These are phyloP conservation scores for Cinclus cinclus DNA, from an alignment of 2,113 vertebrate species.

Conservation along the genomic window DNA sequence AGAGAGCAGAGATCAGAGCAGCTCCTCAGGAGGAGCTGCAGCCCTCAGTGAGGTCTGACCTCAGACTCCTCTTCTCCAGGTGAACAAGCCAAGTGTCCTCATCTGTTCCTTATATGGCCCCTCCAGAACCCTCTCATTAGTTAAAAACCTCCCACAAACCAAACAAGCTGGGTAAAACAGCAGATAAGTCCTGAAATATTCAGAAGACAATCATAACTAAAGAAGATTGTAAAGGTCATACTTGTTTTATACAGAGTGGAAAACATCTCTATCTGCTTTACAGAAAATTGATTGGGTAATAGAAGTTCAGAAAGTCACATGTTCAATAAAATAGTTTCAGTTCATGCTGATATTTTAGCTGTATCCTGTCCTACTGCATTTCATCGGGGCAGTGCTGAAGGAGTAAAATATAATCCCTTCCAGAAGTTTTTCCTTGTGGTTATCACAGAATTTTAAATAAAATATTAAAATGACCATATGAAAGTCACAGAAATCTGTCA, in stretches of 20 bases:
- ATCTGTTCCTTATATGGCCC: not conserved
- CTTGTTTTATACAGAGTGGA: not conserved
- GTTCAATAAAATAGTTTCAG: not conserved
- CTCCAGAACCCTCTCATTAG: not conserved
- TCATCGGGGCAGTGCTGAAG: not conserved
- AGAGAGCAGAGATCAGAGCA: not conserved
- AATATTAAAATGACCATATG: not conserved
- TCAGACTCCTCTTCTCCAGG: not conserved
- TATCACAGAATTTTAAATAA: not conserved
- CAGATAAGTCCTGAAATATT: not conserved
- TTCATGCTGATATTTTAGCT: not conserved
- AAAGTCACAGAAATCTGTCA: not conserved
- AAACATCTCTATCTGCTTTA: not conserved
- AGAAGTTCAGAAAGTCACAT: not conserved
- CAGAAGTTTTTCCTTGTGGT: not conserved
- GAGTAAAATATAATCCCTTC: not conserved
- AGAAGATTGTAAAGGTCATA: not conserved
- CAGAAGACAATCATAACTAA: not conserved
- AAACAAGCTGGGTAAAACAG: not conserved
- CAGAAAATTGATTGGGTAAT: not conserved
- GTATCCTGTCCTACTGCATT: not conserved
- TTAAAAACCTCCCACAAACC: not conserved
- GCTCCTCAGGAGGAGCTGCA: not conserved
- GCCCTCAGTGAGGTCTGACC: rapidly evolving
- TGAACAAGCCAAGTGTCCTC: not conserved